Evolutionary conservation across 2,797 vertebrate species (phyloP).

Genomic region (Pampus argenteus): DNA sequence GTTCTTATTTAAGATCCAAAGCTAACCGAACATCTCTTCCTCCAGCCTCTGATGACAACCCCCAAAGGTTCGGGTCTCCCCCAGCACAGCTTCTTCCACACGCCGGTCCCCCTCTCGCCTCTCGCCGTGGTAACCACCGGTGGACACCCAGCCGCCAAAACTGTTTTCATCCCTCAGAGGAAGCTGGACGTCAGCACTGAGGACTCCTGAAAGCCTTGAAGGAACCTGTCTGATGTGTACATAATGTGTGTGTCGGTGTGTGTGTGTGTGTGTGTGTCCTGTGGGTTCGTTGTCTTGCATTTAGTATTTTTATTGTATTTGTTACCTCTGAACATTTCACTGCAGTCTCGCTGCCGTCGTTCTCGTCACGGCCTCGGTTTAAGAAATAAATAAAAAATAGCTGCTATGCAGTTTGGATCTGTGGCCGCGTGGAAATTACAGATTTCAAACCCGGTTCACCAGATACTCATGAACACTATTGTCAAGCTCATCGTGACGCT

Average conservation of each 20-base stretch:
- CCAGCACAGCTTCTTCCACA: constrained; percentile 91
- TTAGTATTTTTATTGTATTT: constrained; percentile 28
- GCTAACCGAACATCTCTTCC: constrained; percentile 13
- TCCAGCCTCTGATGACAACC: constrained; percentile 87
- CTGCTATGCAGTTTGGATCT: constrained; percentile 36
- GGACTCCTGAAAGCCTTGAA: constrained; percentile 71
- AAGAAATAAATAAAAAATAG: too few species aligned
- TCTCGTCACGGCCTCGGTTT: constrained; percentile 28
- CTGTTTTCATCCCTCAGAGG: constrained; percentile 88
- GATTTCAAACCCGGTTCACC: constrained; percentile 18
- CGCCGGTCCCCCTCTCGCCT: constrained; percentile 82
- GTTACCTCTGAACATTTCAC: constrained; percentile 53
- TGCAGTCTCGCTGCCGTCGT: constrained; percentile 12
- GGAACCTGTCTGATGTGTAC: neutral
- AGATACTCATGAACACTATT: constrained; percentile 40
- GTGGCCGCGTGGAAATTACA: constrained; percentile 2
- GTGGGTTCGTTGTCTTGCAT: neutral
- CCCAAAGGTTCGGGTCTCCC: constrained; percentile 84
- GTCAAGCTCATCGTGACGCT: neutral
- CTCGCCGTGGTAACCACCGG: constrained; percentile 75
- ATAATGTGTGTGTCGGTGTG: neutral
- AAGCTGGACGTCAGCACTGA: constrained; percentile 90
- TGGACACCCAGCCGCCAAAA: constrained; percentile 70
- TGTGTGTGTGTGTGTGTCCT: neutral
- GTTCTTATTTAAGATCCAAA: neutral